Conservation (phyloP, 1,140 invertebrate genomes). For the Zaprionus inermis region DNA sequence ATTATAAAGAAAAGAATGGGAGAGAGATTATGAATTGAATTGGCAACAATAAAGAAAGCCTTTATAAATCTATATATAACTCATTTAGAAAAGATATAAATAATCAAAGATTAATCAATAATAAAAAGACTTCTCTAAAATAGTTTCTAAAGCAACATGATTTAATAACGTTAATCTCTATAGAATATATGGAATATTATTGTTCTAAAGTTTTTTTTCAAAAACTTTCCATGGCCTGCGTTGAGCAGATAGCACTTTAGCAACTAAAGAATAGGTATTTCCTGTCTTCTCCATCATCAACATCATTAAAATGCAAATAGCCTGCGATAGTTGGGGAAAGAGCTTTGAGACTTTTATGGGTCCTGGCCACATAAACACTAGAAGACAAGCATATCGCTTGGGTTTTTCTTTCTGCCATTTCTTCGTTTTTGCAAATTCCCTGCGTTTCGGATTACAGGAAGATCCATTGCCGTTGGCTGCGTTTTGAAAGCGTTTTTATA, state of each 20-base stretch:
- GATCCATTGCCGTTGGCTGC: conserved; percentile 72
- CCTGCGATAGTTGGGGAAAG: conserved; percentile 17
- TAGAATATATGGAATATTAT: background rate
- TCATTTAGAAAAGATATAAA: background rate
- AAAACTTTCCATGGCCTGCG: background rate
- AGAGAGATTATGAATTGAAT: background rate
- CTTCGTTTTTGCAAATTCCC: conserved; percentile 62
- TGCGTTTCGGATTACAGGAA: conserved; percentile 52
- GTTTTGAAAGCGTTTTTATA: conserved; percentile 64
- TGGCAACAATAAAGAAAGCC: too few relatives aligned
- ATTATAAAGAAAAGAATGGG: background rate
- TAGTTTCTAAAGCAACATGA: background rate
- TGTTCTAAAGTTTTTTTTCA: background rate
- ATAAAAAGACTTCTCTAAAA: background rate
- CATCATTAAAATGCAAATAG: conserved; percentile 39
- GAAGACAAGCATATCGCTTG: conserved; percentile 53
- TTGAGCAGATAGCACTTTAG: conserved; percentile 42
- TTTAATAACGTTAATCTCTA: background rate
- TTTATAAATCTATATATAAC: too few relatives aligned
- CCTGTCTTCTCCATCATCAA: conserved; percentile 58
- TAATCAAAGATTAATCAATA: too few relatives aligned
- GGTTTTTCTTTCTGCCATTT: conserved; percentile 2
- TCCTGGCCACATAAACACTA: conserved; percentile 41
- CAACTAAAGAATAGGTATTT: conserved; percentile 57
- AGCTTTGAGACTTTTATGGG: conserved; percentile 53